Evolutionary conservation across 2,113 vertebrate genomes (phyloP).

Genomic region (Oxyura jamaicensis): DNA sequence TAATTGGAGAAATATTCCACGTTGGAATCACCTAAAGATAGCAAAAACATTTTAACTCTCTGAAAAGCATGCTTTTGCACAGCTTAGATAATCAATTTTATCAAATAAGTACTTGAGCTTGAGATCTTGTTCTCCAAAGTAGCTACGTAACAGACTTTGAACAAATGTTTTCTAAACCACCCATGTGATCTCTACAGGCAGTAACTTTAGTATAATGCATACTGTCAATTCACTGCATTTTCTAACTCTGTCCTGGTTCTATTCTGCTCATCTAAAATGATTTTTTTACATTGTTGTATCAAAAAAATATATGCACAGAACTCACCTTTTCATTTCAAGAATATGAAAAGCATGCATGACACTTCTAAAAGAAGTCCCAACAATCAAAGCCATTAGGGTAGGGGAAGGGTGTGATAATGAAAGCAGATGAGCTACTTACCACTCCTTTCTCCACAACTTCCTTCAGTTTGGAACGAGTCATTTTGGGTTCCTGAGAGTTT

Average conservation of each 20-base stretch:
- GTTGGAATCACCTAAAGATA: constrained; percentile 89
- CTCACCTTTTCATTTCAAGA: no score
- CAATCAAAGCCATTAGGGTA: neutral
- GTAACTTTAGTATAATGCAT: fast-evolving
- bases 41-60: neutral
- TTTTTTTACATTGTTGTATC: neutral
- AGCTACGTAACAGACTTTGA: neutral
- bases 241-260: neutral
- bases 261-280: neutral
- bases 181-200: fast-evolving
- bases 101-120: neutral
- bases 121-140: neutral
- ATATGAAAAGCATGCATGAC: neutral
- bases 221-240: neutral
- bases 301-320: neutral
- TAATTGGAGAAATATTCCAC: constrained; percentile 97
- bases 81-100: neutral
- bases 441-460: constrained; percentile 92
- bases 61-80: neutral
- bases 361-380: neutral
- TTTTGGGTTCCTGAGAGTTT: constrained; percentile 89
- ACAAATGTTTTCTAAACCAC: neutral
- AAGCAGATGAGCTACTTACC: constrained; percentile 74
- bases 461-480: constrained; percentile 96
- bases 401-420: neutral